Evolutionary conservation across 2,797 vertebrate species (phyloP), one percentile per base, ranked within the genome.

Genomic region (Oreochromis grahami): DNA sequence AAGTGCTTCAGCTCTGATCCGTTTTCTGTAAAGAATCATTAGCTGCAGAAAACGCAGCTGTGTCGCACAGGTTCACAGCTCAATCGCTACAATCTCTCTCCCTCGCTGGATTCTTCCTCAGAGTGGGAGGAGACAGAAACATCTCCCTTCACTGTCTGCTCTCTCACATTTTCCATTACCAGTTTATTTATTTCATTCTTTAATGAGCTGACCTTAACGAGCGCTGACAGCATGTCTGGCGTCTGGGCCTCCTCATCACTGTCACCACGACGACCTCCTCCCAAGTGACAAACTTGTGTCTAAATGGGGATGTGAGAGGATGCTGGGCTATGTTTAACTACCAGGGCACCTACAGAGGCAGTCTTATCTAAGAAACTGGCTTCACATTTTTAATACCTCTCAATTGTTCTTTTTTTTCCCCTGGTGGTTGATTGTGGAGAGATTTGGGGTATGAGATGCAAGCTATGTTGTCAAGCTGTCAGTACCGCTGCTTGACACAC

Each of bases 141-240:
- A 51, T 87, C 81, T 91, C 81, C 84, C 84, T 51, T 79, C 79
- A 50, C 84, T 15, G 63, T 84, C 78, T 86, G 45, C 78, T 70
- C 85, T 53, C 92, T 82, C 80, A 56, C 85, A 87, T 87, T 76
- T 89, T 83, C 82, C 87, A 88, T 93, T 88, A 89, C 41, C 38
- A 43, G 76, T 87, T 93, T 93, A 88, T 94, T 92, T 93, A 90
- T 94, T 93, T 90, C 32, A 85, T 93, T 93, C 86, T 92, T 91
- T 96, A 94, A 95, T 93, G 89, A 95, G 92, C 82, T 95, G 94
- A 96, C 94, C 95, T 87, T 95, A 95, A 96, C 90, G 80, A 94
- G 92, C 76, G 41, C 90, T 93, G 95, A 96, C 96, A 94, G 92
- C 87, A 50, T 68, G 91, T 93, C 93, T 94, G 91, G 84, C 80